phyloP scores from a whole-genome alignment of 2,888 invertebrate species.

The Keiferia lycopersicella region DNA sequence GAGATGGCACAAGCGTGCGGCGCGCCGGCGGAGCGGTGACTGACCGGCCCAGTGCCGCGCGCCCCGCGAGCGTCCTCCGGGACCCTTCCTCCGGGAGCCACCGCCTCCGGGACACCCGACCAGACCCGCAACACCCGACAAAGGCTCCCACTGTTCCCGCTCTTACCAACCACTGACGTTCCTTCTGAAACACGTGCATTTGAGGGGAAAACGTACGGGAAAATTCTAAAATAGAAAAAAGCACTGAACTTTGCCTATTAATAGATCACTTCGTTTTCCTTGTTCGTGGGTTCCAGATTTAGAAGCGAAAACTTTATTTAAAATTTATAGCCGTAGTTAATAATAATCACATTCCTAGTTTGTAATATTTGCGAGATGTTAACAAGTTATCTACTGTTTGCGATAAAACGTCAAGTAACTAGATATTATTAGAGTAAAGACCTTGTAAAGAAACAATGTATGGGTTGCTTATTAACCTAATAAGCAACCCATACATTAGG shows the following conservation, averaged over 20 bases:
- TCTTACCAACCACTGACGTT: constrained; percentile 47
- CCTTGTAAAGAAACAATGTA: too few species aligned
- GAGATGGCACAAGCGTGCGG: constrained; percentile 65
- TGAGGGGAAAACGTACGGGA: constrained; percentile 23
- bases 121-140: constrained; percentile 53
- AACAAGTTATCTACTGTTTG: too few species aligned
- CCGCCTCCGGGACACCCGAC: not conserved
- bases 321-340: not conserved
- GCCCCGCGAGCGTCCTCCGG: constrained; percentile 74
- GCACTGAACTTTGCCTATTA: constrained; percentile 7
- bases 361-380: too few species aligned
- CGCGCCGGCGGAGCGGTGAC: constrained; percentile 78
- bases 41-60: constrained; percentile 79
- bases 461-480: too few species aligned
- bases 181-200: constrained; percentile 47
- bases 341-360: not conserved
- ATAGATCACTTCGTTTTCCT: constrained; percentile 17
- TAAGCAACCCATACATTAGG: too few species aligned
- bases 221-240: not conserved
- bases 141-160: constrained; percentile 17
- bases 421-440: too few species aligned
- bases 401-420: too few species aligned
- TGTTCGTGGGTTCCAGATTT: not conserved
- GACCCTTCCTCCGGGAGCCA: constrained; percentile 71
- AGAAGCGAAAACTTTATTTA: not conserved